Evolutionary conservation across 2,888 invertebrate genomes (phyloP), one percentile per base, ranked within the genome.

Genomic region (Drosophila borealis): DNA sequence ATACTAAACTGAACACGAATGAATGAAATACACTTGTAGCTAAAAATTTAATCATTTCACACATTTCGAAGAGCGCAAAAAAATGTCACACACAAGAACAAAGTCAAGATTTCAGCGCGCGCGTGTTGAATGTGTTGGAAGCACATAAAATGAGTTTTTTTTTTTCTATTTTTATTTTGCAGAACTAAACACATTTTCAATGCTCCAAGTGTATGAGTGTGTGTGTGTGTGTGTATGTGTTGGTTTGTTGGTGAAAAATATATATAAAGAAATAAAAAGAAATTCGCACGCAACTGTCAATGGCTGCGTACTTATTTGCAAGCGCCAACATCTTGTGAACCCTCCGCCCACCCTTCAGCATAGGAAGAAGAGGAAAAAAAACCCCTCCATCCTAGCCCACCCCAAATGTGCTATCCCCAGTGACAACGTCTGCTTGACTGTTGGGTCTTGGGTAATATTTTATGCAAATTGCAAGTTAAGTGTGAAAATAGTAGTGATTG

Each of bases 381-480:
- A 4, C 1, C 29, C 29, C 29, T 0, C 29, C 29, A 37, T 6
- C 11, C 14, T 49, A 34, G 21, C 8, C 17, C 49, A 21, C 9
- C 44, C 42, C 17, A 46, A 62, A 62, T 56, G 65, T 34, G 42
- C 51, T 1, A 14, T 55, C 67, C 76, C 61, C 44, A 60, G 66
- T 45, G 69, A 69, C 80, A 68, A 48, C 64, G 78, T 70, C 74
- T 80, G 76, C 85, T 81, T 80, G 85, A 82, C 85, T 82, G 85
- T 77, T 85, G 82, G 85, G 83, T 84, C 85, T 77, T 73, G 88
- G 86, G 90, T 89, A 91, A 90, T 91, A 90, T 89, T 90, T 91
- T 91, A 91, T 91, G 90, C 89, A 91, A 91, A 91, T 91, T 88
- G 83, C 85, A 89, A 89, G 89, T 91, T 91, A 91, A 91, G 90